A percentile compares a stretch with the other conserved stretches of the same genome.
phyloP scores from a whole-genome alignment of 2,797 vertebrate genomes.

The Luscinia megarhynchos region DNA sequence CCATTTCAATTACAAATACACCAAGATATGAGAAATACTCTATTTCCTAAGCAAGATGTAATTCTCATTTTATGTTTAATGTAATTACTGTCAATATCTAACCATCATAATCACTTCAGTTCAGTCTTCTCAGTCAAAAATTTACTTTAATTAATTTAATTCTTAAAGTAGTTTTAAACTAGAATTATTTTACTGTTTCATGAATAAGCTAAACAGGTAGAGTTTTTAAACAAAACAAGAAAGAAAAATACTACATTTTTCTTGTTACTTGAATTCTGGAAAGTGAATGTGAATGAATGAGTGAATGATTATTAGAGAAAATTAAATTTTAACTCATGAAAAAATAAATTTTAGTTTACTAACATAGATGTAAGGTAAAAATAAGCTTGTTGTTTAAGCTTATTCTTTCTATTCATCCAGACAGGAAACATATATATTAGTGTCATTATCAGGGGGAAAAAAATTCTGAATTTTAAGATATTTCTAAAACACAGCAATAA shows the following conservation, averaged over 20 bases:
- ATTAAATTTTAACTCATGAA: neutral
- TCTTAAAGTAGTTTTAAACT: neutral
- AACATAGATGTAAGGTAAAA: neutral
- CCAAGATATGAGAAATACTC: neutral
- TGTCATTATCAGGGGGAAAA: neutral
- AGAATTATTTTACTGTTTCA: neutral
- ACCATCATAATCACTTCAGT: neutral
- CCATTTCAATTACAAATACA: neutral
- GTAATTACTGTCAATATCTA: neutral
- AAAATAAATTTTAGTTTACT: neutral
- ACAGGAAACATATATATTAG: neutral
- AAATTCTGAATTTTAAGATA: neutral
- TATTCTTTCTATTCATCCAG: neutral
- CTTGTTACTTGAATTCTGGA: neutral
- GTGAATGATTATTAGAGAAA: neutral
- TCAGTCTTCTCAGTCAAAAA: neutral
- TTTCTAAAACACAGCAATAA: neutral
- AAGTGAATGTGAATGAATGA: neutral
- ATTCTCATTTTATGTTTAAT: fast-evolving
- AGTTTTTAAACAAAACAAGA: neutral
- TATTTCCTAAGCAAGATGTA: neutral
- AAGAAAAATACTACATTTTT: neutral
- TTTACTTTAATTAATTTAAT: too few species aligned
- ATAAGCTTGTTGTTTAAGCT: neutral
- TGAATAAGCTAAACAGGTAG: neutral